These are phyloP conservation scores for Amphilophus citrinellus DNA, from an alignment of 2,113 vertebrate species.

Conservation along the genomic window DNA sequence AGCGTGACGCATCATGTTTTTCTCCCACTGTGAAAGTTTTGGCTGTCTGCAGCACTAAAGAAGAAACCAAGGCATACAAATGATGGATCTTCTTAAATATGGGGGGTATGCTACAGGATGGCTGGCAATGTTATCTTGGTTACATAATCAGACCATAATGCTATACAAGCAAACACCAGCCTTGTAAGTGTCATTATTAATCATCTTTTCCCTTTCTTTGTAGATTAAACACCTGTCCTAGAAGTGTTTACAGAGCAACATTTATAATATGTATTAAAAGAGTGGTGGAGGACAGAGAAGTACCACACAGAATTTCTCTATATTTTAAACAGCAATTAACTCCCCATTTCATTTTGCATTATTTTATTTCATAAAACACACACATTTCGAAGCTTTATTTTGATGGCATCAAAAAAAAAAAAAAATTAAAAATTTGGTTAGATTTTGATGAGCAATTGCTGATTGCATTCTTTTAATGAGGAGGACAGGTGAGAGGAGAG, in stretches of 20 bases:
- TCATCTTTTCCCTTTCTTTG: neutral
- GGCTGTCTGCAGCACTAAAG: constrained; percentile 41
- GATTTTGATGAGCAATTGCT: neutral
- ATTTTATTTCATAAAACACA: neutral
- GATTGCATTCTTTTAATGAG: neutral
- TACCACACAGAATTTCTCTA: neutral
- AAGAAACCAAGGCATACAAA: constrained; percentile 27
- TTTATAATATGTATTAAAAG: neutral
- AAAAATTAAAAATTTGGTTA: neutral
- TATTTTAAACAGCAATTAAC: neutral
- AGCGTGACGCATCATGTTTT: constrained; percentile 62
- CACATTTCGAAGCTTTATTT: neutral
- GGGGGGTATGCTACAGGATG: neutral
- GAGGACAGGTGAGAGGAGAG: neutral
- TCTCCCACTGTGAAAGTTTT: constrained; percentile 25
- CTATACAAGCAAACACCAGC: constrained; percentile 7
- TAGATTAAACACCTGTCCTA: neutral
- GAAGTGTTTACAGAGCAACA: neutral
- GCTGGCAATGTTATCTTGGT: constrained; percentile 13
- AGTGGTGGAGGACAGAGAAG: neutral
- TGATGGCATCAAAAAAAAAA: neutral
- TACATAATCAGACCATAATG: constrained; percentile 19
- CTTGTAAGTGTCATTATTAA: neutral
- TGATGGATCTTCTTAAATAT: constrained; percentile 22
- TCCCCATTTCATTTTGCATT: neutral